phyloP scores from a whole-genome alignment of 2,797 vertebrate genomes.

The Hozukius guyotensis region DNA sequence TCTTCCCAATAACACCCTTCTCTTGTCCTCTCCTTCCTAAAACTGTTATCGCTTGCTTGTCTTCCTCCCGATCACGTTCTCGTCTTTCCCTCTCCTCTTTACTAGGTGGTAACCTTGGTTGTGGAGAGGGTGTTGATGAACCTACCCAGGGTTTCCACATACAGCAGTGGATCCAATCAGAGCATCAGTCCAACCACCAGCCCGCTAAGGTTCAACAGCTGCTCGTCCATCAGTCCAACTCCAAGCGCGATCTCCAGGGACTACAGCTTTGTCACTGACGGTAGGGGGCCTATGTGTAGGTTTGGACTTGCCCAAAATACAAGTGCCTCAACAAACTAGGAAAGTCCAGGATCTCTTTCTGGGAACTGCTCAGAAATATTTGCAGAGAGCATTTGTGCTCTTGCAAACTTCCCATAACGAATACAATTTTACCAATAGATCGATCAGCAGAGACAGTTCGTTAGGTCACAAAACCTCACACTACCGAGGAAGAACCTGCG shows the following conservation, averaged over 20 bases:
- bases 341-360: background rate
- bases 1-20: background rate
- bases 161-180: conserved; percentile 46
- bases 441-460: background rate
- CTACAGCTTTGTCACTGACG: conserved; percentile 85
- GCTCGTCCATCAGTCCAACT: conserved; percentile 70
- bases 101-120: conserved; percentile 84
- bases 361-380: background rate
- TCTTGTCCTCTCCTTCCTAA: background rate
- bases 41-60: background rate
- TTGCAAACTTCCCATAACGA: background rate
- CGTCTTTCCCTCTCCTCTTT: background rate
- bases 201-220: conserved; percentile 65
- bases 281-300: conserved; percentile 69
- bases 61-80: background rate
- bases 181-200: conserved; percentile 32
- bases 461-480: background rate
- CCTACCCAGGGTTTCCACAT: conserved; percentile 49
- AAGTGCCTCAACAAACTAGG: background rate
- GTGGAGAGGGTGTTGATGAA: conserved; percentile 78
- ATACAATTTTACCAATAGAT: background rate
- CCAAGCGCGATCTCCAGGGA: conserved; percentile 66
- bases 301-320: background rate
- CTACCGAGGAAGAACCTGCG: background rate
- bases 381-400: background rate